Conservation (phyloP, 2,888 invertebrate genomes). For the Lasioglossum pauxillum region DNA sequence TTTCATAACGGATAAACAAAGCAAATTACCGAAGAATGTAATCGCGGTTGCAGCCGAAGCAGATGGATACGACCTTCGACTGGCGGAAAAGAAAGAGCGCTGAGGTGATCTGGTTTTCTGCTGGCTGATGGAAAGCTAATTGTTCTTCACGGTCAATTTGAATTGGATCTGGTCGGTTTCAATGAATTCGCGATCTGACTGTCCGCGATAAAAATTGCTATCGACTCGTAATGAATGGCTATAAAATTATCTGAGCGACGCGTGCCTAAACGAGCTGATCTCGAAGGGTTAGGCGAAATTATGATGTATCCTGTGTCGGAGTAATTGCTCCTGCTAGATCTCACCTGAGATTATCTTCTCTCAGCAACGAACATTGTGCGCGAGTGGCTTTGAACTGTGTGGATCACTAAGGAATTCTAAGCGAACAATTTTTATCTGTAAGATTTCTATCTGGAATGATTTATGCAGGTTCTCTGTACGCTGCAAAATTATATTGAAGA, state of each 20-base stretch:
- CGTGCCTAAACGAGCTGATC: not conserved
- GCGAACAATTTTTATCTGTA: not conserved
- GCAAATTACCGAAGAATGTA: conserved; percentile 1
- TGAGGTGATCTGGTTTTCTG: not conserved
- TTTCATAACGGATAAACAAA: conserved; percentile 17
- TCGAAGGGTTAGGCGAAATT: not conserved
- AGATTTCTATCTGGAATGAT: not conserved
- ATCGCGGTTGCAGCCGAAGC: not conserved
- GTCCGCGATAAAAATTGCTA: not conserved
- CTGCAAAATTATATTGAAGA: not conserved
- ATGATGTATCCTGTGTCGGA: not conserved
- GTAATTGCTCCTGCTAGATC: not conserved
- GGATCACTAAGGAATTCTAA: not conserved
- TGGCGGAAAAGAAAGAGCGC: not conserved
- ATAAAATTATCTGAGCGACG: not conserved
- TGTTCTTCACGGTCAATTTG: not conserved
- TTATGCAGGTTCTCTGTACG: not conserved
- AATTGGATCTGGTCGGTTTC: not conserved
- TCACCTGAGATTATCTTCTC: not conserved
- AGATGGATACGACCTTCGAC: not conserved
- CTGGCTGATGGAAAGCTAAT: not conserved
- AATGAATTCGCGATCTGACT: not conserved
- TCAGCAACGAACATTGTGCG: not conserved
- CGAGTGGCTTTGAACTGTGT: not conserved
- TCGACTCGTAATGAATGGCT: not conserved